Conservation (phyloP, 2,113 vertebrate species). For the Lagopus muta region DNA sequence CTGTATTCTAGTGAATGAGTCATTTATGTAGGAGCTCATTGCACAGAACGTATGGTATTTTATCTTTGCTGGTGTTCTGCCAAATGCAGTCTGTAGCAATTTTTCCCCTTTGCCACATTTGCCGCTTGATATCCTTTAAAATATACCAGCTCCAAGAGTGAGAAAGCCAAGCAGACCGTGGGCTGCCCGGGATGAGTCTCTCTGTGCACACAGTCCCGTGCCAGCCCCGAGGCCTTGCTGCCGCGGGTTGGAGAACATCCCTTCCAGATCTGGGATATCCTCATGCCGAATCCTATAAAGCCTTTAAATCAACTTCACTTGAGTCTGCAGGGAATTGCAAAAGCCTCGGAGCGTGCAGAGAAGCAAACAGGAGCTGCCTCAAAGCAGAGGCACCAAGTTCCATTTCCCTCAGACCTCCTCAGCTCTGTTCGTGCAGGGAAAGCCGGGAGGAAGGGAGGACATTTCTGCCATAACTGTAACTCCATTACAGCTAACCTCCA, state of each 20-base stretch:
- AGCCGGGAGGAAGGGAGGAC: neutral
- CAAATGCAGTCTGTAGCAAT: constrained; percentile 63
- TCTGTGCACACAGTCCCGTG: neutral
- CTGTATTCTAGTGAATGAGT: constrained; percentile 54
- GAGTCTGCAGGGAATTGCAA: neutral
- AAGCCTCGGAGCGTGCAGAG: neutral
- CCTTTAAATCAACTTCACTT: neutral
- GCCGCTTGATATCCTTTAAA: constrained; percentile 51
- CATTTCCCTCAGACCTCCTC: neutral
- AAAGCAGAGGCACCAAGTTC: neutral
- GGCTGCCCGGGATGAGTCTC: neutral
- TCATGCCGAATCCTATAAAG: neutral
- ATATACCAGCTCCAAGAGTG: constrained; percentile 42
- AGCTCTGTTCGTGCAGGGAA: neutral
- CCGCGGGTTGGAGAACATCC: neutral
- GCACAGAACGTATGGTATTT: constrained; percentile 71
- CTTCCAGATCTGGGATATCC: neutral
- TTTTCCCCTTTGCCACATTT: constrained; percentile 65
- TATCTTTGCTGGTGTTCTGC: constrained; percentile 61
- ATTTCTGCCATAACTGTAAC: neutral
- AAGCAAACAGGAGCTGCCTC: neutral
- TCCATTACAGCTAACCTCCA: neutral
- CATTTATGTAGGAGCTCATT: constrained; percentile 50
- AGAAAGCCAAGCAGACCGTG: constrained; percentile 54
- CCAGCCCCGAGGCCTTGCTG: neutral